Evolutionary conservation across 1,140 invertebrate species (phyloP), one percentile per base, ranked within the genome.

Genomic region (Microplitis demolitor): DNA sequence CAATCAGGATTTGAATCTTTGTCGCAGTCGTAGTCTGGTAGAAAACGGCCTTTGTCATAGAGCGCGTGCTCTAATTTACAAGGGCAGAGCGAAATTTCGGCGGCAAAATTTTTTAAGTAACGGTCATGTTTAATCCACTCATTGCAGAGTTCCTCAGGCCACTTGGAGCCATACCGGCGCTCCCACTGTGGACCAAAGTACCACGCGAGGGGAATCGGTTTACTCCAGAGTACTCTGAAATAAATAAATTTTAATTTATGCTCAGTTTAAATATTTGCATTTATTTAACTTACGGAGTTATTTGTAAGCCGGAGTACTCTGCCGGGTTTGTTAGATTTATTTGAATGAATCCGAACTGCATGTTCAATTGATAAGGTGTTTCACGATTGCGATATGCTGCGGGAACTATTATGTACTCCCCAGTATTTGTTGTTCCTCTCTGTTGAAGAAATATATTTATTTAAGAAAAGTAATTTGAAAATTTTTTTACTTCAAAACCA

Each of bases 151-250:
- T 89, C 87, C 74, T 92, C 88, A 0, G 94, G 87, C 96, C 96
- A 98, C n/a, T 91, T 88, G 4, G 88, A 83, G 4, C 95, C 95
- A 75, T 93, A 91, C 31, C 90, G 77, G 24, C 90, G 86, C 81
- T 95, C 91, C 96, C 96, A 98, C 83, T 97, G 96, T 0, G 92
- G 90, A 0, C 89, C 89, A 80, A 97, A 97, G 80, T 97, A 98
- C 97, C 97, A 98, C 0, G 88, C 96, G 3, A 98, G 83, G 0
- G 97, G 96, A 76, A 98, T 94, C 0, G 96, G 96, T 51, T 92
- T 90, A 80, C 95, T 96, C 96, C 96, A 98, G 2, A 97, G 86
- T 1, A 93, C 86, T 0, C 94, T 95, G 80, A 13, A 79, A 78
- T 77, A 68, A 74, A 74, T 74, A 71, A 58, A 74, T 71, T 74